phyloP scores from a whole-genome alignment of 1,140 invertebrate genomes.

The Venustaconcha ellipsiformis region DNA sequence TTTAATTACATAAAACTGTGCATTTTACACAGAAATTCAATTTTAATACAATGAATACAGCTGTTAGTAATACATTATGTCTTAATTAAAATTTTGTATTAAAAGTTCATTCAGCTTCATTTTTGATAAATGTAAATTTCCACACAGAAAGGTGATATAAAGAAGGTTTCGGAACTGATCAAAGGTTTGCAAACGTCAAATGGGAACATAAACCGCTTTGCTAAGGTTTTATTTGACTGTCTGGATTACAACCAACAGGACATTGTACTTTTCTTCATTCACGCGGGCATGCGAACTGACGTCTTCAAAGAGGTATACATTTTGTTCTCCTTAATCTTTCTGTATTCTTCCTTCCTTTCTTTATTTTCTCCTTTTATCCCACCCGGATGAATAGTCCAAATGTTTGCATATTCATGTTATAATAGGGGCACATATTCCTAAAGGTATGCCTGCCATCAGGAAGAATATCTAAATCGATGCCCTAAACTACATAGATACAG shows the following conservation, averaged over 20 bases:
- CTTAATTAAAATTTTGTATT: neutral
- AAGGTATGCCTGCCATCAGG: no score
- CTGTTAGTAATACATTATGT: neutral
- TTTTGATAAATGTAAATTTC: neutral
- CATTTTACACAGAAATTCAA: neutral
- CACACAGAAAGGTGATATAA: slow-evolving; percentile 17
- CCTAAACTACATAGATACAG: no score
- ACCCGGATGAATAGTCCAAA: no score
- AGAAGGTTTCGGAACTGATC: slow-evolving; percentile 24
- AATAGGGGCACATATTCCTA: no score
- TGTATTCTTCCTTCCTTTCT: no score
- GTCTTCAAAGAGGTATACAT: slow-evolving; percentile 37
- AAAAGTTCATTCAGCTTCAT: neutral
- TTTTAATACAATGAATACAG: neutral
- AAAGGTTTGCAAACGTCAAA: slow-evolving; percentile 16
- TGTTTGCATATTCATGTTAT: no score
- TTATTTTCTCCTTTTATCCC: no score
- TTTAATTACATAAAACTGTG: neutral
- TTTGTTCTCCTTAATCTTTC: no score
- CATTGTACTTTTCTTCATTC: slow-evolving; percentile 35
- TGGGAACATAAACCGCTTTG: slow-evolving; percentile 31
- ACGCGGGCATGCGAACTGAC: slow-evolving; percentile 33
- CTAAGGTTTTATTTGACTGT: slow-evolving; percentile 33
- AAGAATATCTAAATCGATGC: no score
- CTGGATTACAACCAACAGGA: slow-evolving; percentile 30